Percentiles rank a stretch among this genome's conserved stretches.
Evolutionary conservation across 2,113 vertebrate genomes (phyloP).

Genomic region (Colossoma macropomum): DNA sequence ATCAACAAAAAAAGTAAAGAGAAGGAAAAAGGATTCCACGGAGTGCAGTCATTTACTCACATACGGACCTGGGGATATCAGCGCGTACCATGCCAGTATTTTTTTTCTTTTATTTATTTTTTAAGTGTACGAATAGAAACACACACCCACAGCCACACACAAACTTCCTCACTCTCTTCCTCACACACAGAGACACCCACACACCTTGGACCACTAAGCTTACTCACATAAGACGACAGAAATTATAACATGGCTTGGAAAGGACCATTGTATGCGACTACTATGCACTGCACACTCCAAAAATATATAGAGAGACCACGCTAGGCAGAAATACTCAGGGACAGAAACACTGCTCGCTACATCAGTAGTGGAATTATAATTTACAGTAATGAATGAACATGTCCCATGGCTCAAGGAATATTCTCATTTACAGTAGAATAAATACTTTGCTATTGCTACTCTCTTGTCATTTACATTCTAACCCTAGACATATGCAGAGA

Average conservation of each 20-base stretch:
- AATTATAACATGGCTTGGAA: conserved; percentile 90
- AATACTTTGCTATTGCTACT: conserved; percentile 99
- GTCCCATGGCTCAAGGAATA: conserved; percentile 98
- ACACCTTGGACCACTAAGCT: conserved; percentile 94
- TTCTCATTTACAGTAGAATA: conserved; percentile 99
- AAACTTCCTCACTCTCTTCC: conserved; percentile 64
- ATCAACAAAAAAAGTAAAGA: conserved; percentile 63
- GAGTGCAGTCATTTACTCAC: conserved; percentile 85
- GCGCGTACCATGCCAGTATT: conserved; percentile 93
- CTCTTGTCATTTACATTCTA: conserved; percentile 95
- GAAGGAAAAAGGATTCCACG: conserved; percentile 75
- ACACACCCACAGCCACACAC: conserved; percentile 71
- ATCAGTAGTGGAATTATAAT: conserved; percentile 97
- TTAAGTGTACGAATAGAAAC: conserved; percentile 81
- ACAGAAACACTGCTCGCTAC: conserved; percentile 94
- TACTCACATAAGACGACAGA: conserved; percentile 91
- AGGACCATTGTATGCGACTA: conserved; percentile 86
- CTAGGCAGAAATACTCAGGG: conserved; percentile 89
- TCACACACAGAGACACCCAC: conserved; percentile 78
- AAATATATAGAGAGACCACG: conserved; percentile 85
- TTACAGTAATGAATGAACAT: conserved; percentile 98
- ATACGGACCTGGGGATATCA: conserved; percentile 74
- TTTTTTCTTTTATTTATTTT: conserved; percentile 69
- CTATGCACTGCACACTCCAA: conserved; percentile 89
- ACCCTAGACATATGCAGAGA: conserved; percentile 93